Evolutionary conservation across 2,797 vertebrate species (phyloP).

Genomic region (Vespertilio murinus): DNA sequence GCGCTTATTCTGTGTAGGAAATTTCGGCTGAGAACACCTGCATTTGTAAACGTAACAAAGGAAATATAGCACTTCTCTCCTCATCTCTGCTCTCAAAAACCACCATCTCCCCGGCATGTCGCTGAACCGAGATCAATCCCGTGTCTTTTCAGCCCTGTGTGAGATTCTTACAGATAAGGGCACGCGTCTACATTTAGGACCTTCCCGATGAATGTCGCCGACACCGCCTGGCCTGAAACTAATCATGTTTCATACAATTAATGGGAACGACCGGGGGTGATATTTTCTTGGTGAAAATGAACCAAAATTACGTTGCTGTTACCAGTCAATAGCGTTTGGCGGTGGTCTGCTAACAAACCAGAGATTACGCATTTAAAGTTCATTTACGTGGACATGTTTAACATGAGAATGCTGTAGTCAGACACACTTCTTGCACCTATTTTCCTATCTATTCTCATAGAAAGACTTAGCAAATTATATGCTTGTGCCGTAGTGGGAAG

Average conservation of each 20-base stretch:
- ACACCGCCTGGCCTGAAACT: slow-evolving; percentile 66
- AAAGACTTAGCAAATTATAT: slow-evolving; percentile 93
- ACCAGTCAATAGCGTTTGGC: slow-evolving; percentile 78
- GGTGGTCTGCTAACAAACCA: slow-evolving; percentile 81
- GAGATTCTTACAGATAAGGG: neutral
- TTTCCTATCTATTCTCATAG: slow-evolving; percentile 86
- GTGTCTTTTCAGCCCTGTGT: neutral
- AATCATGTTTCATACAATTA: slow-evolving; percentile 75
- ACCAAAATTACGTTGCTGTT: slow-evolving; percentile 82
- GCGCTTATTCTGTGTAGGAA: slow-evolving; percentile 79
- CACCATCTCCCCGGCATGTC: neutral
- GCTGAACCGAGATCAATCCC: neutral
- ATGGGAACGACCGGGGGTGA: slow-evolving; percentile 77
- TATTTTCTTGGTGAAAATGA: slow-evolving; percentile 81
- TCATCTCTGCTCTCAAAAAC: slow-evolving; percentile 41
- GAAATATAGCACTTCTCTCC: slow-evolving; percentile 25
- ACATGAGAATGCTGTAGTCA: slow-evolving; percentile 83
- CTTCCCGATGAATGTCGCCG: neutral
- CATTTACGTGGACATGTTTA: slow-evolving; percentile 85
- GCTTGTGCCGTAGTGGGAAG: slow-evolving; percentile 91
- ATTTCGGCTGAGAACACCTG: slow-evolving; percentile 77
- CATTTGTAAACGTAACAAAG: slow-evolving; percentile 65
- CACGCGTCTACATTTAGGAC: neutral
- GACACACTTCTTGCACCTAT: slow-evolving; percentile 86
- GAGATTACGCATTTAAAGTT: slow-evolving; percentile 87